Evolutionary conservation across 2,797 vertebrate genomes (phyloP), one percentile per base, ranked within the genome.

Genomic region (Intellagama lesueurii): DNA sequence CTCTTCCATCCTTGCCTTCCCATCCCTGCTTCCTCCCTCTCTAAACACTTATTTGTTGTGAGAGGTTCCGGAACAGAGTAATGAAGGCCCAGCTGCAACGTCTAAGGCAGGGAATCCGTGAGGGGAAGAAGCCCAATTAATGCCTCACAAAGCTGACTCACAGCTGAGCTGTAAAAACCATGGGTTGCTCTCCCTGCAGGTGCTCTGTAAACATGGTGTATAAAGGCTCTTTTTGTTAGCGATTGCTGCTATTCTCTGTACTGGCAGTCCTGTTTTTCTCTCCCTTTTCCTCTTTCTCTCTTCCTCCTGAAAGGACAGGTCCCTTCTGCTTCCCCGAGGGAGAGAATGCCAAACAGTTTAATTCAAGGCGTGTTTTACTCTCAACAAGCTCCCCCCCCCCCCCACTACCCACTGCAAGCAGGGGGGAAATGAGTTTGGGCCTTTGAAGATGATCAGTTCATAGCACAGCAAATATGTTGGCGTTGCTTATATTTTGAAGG

Each of bases 1-100:
- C 73, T 68, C 83, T 64, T 7, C 69, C 72, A 1, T 19, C 64
- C 0, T 7, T 40, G 82, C 77, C 70, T 88, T 91, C 90, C 19
- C 60, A 64, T 64, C 60, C 60, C 81, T 78, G 91, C 93, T 90
- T 91, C 92, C 90, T 95, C 83, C 87, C 40, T 1, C 90, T 93
- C 94, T 93, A 94, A 95, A 88, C 4, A 22, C 0, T 3, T 0
- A 84, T 91, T 95, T 96, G 94, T 96, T 94, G 0, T 17, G 85
- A 87, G 91, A 80, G 92, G 88, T 88, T 89, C 92, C 0, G 93
- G 95, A 86, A 89, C 66, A 35, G 91, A 92, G 90, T 89, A 93
- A 89, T 89, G 94, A 95, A 95, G 93, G 85, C 91, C 89, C 95
- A 96, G 96, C 95, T 95, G 95, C 94, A 91, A 91, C 84, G 77